These are phyloP conservation scores for Exephanes ischioxanthus DNA, from an alignment of 2,888 invertebrate genomes.

Conservation along the genomic window DNA sequence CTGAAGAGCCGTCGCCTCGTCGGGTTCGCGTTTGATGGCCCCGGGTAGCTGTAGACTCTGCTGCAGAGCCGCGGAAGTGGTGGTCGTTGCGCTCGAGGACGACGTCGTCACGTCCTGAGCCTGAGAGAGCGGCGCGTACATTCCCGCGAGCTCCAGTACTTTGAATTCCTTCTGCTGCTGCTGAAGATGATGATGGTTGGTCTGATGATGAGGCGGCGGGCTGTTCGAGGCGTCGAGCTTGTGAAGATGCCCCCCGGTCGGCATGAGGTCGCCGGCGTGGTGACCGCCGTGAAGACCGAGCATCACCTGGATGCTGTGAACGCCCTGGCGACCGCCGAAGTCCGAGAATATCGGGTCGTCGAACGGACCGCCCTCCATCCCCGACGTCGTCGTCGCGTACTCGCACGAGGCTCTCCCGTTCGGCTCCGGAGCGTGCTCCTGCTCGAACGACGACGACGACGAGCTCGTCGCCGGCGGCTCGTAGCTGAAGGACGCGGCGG, in stretches of 20 bases:
- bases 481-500: constrained; percentile 57
- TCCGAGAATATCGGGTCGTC: constrained; percentile 94
- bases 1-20: constrained; percentile 83
- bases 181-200: constrained; percentile 79
- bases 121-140: constrained; percentile 82
- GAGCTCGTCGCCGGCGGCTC: constrained; percentile 54
- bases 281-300: constrained; percentile 87
- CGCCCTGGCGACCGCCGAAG: constrained; percentile 88
- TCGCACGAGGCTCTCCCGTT: constrained; percentile 40
- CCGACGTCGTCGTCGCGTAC: constrained; percentile 69
- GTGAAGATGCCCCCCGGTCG: constrained; percentile 81
- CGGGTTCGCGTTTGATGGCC: constrained; percentile 81
- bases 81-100: constrained; percentile 78
- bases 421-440: constrained; percentile 4
- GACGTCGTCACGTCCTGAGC: constrained; percentile 85
- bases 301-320: constrained; percentile 90
- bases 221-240: constrained; percentile 85
- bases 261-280: constrained; percentile 82
- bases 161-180: constrained; percentile 84
- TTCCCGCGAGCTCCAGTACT: constrained; percentile 82
- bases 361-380: constrained; percentile 90
- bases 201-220: constrained; percentile 84
- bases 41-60: constrained; percentile 81
- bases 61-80: constrained; percentile 84
- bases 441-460: constrained; percentile 57